phyloP scores from a whole-genome alignment of 30 jellyfish, hydroid and myxozoan species.

The Hydra vulgaris region DNA sequence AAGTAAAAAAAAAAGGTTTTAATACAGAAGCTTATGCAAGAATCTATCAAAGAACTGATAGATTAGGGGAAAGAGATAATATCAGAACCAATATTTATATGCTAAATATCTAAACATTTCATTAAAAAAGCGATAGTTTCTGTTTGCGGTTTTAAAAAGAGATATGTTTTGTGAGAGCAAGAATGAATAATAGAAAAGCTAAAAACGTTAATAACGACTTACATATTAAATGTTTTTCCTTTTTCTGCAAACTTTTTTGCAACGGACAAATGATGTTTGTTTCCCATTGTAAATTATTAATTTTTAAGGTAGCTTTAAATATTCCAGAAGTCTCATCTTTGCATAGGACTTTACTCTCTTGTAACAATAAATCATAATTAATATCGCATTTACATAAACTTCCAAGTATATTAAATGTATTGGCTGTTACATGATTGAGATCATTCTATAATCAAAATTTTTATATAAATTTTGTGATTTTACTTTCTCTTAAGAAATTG shows the following conservation, averaged over 20 bases:
- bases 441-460: background rate
- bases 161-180: no score
- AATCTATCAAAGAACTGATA: no score
- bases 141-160: no score
- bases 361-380: slow-evolving; percentile 3
- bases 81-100: no score
- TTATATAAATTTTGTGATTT: no score
- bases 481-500: no score
- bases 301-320: slow-evolving; percentile 30
- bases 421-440: slow-evolving; percentile 4
- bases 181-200: no score
- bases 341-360: slow-evolving; percentile 32
- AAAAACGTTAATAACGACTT: background rate
- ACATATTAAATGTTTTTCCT: slow-evolving; percentile 44
- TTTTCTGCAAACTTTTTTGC: slow-evolving; percentile 22
- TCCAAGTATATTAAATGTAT: slow-evolving; percentile 13
- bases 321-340: slow-evolving; percentile 53
- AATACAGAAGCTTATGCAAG: no score
- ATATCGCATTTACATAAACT: slow-evolving; percentile 49
- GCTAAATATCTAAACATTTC: no score
- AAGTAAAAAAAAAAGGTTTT: no score
- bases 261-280: slow-evolving; percentile 35
- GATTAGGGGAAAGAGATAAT: no score
- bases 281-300: slow-evolving; percentile 19
- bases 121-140: no score